These are phyloP conservation scores for Deilephila porcellus DNA, from an alignment of 2,888 invertebrate genomes.

Conservation along the genomic window DNA sequence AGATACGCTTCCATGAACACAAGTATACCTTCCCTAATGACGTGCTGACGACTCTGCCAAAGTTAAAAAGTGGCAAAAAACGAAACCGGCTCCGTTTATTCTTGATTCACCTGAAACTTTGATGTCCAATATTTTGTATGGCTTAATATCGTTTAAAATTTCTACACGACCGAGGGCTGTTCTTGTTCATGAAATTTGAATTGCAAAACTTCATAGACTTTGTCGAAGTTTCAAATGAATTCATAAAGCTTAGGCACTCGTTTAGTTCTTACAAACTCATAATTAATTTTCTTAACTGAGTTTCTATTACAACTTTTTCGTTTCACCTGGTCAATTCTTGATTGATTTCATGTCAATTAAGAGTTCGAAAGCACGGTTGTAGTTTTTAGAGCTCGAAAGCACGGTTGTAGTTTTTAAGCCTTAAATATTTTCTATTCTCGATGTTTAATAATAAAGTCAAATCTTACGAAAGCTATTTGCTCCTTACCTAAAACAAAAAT, in stretches of 20 bases:
- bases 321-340: background rate
- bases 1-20: background rate
- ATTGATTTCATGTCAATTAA: conserved; percentile 7
- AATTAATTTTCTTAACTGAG: conserved; percentile 27
- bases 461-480: no score
- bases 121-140: conserved; percentile 31
- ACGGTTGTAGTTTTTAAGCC: no score
- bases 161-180: conserved; percentile 18
- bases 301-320: background rate
- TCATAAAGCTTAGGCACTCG: conserved; percentile 25
- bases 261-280: conserved; percentile 29
- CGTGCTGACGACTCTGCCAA: background rate
- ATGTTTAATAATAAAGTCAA: no score
- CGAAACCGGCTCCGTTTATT: background rate
- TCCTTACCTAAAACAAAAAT: no score
- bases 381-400: background rate
- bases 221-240: conserved; percentile 31
- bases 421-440: no score
- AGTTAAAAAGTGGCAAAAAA: conserved; percentile 10
- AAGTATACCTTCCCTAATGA: background rate
- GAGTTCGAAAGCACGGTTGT: background rate
- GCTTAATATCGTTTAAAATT: conserved; percentile 21
- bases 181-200: conserved; percentile 33
- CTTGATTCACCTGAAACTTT: conserved; percentile 31
- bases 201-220: conserved; percentile 29